Base-by-base conservation (phyloP, 2,888 invertebrate genomes). In the Luffia ferchaultella region DNA sequence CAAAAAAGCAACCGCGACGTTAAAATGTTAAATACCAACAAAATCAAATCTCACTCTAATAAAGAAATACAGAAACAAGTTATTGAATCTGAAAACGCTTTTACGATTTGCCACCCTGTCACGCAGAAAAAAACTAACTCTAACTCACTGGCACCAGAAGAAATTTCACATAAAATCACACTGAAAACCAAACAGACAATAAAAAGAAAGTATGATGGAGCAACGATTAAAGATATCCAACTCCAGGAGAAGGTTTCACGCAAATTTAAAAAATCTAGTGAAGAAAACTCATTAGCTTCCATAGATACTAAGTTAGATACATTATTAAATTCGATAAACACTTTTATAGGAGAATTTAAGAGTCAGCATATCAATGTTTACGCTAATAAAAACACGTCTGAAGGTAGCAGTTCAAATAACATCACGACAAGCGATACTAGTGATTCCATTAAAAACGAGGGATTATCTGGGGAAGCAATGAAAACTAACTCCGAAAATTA, bases 251-350 rank as follows among this genome's bases (percentile, higher is more conserved):
- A 51, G 49, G 54, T 61, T 2, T 55, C 58, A 20, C 54, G 58
- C 2, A 62, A 63, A 48, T 57, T 62, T 9, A 54, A 56, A 2
- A 59, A 50, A 52, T 49, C 56, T 17, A 48, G 55, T 1, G 62
- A 60, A 48, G 19, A 57, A 9, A 54, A 49, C 46, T 58, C 65
- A n/a, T 56, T 75, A 41, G 45, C 53, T 18, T 63, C 52, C 17
- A 70, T 79, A 52, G 75, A 73, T 58, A 57, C 55, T 2, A 78
- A 76, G 58, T 53, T 78, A 18, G 72, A 76, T 45, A 54, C 17
- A 41, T 58, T 78, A 41, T 64, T 74, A 42, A 53, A 62, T 2
- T 66, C 72, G 17, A 61, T 78, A 16, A 71, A 75, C 54, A 58
- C 53, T 2, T 67, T 75, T 44, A 62, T 75, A 40, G 17, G 43